Evolutionary conservation across 2,888 invertebrate species (phyloP), one percentile per base, ranked within the genome.

Genomic region (Blastobasis lacticolella): DNA sequence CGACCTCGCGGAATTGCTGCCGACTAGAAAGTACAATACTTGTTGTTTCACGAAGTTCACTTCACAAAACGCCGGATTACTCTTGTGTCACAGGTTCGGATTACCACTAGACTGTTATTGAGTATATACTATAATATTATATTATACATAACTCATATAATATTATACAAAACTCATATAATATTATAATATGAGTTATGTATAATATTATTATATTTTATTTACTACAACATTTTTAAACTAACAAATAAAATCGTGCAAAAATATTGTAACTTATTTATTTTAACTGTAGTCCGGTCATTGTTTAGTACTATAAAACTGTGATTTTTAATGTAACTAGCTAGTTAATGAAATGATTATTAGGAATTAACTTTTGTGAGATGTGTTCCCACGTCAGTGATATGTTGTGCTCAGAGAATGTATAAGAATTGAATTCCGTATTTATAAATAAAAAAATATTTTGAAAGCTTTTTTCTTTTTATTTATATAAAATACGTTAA

Each of bases 401-500:
- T 81, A 78, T 71, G 23, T 23, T 78, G 74, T 80, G 80, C 82
- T 83, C 82, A 83, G 75, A 77, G 69, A n/a, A 67, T 66, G 71
- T 73, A 66, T 70, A 62, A 61, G 75, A 74, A 70, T 67, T 57
- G 51, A 67, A 66, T 64, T 69, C 73, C 66, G 52, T 57, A 59
- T 67, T 61, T 73, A 67, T 71, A 71, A 73, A 73, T 10, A 23
- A 23, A 23, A 23, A 23, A 23, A 23, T 23, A 23, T 23, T 23
- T 23, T 23, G 23, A 23, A 23, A 2, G 23, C 23, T 23, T 23
- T 23, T 3, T 23, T 23, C 3, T 23, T 23, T 23, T 23, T 23
- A 23, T 3, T 23, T 23, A 23, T 3, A 3, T 23, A 23, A 23
- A 23, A 23, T 23, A 23, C 23, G 23, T 23, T 23, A 23, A 23